Base-by-base conservation (phyloP, 64 coral and sea anemone species). In the Exaiptasia diaphana region DNA sequence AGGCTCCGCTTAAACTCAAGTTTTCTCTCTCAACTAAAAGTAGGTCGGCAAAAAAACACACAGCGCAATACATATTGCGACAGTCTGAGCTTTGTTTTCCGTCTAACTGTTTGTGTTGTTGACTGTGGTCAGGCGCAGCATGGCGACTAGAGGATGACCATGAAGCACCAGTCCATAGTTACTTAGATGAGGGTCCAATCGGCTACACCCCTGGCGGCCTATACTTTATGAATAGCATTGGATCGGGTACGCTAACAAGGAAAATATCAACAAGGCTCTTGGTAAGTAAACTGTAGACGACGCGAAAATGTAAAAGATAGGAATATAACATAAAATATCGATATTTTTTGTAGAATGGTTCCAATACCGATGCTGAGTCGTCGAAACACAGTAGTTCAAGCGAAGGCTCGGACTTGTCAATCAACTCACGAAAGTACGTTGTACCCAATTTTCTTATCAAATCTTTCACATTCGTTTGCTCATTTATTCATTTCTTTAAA, bases 21-120 rank as follows among this genome's bases (percentile, higher is more conserved):
- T 89, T 94, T 50, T 41, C 91, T 32, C 60, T 94, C 38, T 83
- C 80, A 41, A 53, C 85, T n/a, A 94, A 77, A 85, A 83, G 91
- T 94, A 53, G 64, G 41, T 69, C 4, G 52, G 15, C 52, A 18
- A 8, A 4, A 18, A 46, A 7, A 46, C 15, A 46, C 43, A 43
- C 41, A 13, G 12, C n/a, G 4, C 15, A 25, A 13, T 24, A 25
- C 18, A 0, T 26, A 18, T 5, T 46, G 23, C 43, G 33, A 13
- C 24, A 37, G 10, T 35, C 1, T 37, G 18, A 20, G 14, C 30
- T 5, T n/a, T 21, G 5, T 57, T 22, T 77, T 15, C 11, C 35
- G 5, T 40, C 17, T 46, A 0, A n/a, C 38, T n/a, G 22, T 39
- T 46, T n/a, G 36, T 9, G 20, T 5, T 23, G 10, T 71, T 71